Percentiles rank a stretch among this genome's conserved stretches.
These are phyloP conservation scores for Falco columbarius DNA, from an alignment of 2,797 vertebrate genomes.

Conservation along the genomic window DNA sequence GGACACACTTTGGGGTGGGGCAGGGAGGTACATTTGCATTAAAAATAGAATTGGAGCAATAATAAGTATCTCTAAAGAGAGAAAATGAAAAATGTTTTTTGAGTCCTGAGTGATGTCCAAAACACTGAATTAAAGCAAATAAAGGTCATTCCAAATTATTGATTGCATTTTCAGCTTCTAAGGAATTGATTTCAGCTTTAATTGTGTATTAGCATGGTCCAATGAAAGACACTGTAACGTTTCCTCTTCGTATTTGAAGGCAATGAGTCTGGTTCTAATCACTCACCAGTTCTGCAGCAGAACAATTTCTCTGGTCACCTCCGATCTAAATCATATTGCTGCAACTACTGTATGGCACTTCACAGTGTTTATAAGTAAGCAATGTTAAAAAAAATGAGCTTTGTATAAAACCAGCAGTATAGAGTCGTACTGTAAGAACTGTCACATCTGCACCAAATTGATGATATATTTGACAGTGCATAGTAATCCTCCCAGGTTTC, in stretches of 20 bases:
- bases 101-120: not conserved
- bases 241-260: not conserved
- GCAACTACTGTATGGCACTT: not conserved
- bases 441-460: not conserved
- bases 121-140: not conserved
- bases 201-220: not conserved
- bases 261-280: not conserved
- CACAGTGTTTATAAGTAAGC: not conserved
- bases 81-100: not conserved
- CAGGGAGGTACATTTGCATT: not conserved
- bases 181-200: not conserved
- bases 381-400: not conserved
- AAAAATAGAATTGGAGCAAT: not conserved
- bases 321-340: not conserved
- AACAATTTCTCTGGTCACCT: not conserved
- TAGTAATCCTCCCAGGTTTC: not conserved
- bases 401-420: not conserved
- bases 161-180: not conserved
- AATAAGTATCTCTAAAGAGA: not conserved
- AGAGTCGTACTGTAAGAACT: not conserved
- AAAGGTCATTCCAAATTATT: not conserved
- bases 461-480: not conserved
- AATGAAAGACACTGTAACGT: not conserved
- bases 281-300: not conserved
- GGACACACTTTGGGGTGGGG: not conserved